Conservation (phyloP, 2,113 vertebrate genomes). For the Clarias batrachus region DNA sequence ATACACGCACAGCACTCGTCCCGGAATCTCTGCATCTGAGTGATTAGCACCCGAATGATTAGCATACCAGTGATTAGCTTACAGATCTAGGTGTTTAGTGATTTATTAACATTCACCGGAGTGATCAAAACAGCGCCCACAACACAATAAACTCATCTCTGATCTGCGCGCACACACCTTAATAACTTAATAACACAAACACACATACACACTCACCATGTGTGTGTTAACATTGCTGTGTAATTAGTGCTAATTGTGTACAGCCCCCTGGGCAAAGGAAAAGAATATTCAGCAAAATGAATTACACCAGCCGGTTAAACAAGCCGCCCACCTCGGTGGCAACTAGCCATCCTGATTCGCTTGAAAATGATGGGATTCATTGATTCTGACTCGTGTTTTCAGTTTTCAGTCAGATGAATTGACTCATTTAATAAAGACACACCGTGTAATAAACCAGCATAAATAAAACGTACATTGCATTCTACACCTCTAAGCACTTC, state of each 20-base stretch:
- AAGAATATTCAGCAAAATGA: conserved; percentile 16
- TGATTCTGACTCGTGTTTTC: background rate
- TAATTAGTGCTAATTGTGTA: conserved; percentile 14
- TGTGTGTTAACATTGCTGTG: background rate
- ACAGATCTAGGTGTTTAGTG: background rate
- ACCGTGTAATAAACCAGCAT: background rate
- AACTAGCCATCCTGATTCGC: background rate
- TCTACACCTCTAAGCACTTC: too few species aligned
- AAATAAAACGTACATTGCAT: too few species aligned
- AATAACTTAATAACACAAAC: background rate
- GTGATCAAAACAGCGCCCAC: conserved; percentile 20
- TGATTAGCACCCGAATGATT: conserved; percentile 13
- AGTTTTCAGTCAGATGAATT: too few species aligned
- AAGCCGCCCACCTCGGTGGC: conserved; percentile 7
- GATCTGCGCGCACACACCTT: background rate
- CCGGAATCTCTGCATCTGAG: background rate
- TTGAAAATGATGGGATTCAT: background rate
- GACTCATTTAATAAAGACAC: background rate
- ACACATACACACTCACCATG: background rate
- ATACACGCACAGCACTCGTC: background rate
- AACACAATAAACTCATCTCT: conserved; percentile 11
- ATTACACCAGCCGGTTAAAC: conserved; percentile 19
- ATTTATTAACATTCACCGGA: conserved; percentile 7
- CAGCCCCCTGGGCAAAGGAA: background rate
- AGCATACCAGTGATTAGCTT: background rate